Percentiles rank a stretch among this genome's conserved stretches.
Conservation (phyloP, 1,140 invertebrate species). For the Apis florea region DNA sequence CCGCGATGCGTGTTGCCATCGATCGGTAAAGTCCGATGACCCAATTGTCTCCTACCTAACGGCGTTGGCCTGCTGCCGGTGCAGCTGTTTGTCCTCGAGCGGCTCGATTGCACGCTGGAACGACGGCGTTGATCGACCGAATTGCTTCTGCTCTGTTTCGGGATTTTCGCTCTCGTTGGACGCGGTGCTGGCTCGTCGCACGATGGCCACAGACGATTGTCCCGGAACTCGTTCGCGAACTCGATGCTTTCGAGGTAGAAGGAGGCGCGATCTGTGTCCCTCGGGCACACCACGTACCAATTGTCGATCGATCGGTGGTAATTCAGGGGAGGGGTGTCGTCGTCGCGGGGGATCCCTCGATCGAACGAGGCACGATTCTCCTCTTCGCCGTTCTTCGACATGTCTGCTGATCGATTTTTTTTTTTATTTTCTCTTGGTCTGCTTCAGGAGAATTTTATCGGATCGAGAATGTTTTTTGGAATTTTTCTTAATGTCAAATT, state of each 20-base stretch:
- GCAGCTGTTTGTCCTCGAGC: slow-evolving; percentile 72
- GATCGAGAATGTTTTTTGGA: no score
- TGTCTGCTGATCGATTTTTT: not conserved
- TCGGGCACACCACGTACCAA: not conserved
- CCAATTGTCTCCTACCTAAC: slow-evolving; percentile 69
- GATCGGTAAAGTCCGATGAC: slow-evolving; percentile 41
- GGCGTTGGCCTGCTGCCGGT: slow-evolving; percentile 71
- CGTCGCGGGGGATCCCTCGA: slow-evolving; percentile 69
- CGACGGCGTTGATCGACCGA: slow-evolving; percentile 65
- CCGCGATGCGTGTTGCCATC: slow-evolving; percentile 25
- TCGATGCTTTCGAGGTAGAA: slow-evolving; percentile 29
- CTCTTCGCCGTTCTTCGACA: not conserved
- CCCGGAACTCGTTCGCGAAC: not conserved
- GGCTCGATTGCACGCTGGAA: slow-evolving; percentile 67
- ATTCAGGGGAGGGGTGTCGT: slow-evolving; percentile 58
- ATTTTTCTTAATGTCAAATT: no score
- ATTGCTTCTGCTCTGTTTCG: slow-evolving; percentile 59
- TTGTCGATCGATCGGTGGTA: slow-evolving; percentile 27
- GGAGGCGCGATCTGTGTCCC: slow-evolving; percentile 17
- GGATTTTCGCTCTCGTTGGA: slow-evolving; percentile 65
- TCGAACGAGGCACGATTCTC: slow-evolving; percentile 60
- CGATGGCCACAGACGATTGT: no score
- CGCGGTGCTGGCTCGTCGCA: slow-evolving; percentile 55
- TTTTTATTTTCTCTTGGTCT: no score
- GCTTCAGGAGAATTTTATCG: no score